Evolutionary conservation across 2,113 vertebrate genomes (phyloP).

Genomic region (Orcinus orca): DNA sequence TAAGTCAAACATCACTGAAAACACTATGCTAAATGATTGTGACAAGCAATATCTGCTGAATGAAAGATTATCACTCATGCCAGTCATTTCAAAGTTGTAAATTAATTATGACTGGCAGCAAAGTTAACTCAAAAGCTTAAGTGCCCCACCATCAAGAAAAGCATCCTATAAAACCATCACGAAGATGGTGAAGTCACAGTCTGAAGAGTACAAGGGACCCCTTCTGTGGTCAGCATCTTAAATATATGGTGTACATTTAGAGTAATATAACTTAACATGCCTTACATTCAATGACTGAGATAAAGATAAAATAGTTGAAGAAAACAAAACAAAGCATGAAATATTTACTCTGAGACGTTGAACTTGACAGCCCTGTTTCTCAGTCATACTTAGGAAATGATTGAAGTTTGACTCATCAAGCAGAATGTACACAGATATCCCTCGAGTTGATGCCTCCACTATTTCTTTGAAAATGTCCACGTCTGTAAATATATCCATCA

Average conservation of each 20-base stretch:
- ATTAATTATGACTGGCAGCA: not conserved
- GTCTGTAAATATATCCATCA: conserved; percentile 97
- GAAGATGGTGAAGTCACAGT: not conserved
- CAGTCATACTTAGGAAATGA: conserved; percentile 92
- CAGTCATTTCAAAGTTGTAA: not conserved
- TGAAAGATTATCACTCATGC: not conserved
- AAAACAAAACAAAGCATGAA: not conserved
- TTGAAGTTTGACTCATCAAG: conserved; percentile 90
- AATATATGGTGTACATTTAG: not conserved
- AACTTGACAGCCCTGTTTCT: conserved; percentile 92
- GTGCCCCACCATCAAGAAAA: not conserved
- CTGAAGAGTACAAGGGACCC: not conserved
- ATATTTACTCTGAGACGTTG: conserved; percentile 94
- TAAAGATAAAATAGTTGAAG: not conserved
- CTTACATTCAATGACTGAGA: not conserved
- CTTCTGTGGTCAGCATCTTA: not conserved
- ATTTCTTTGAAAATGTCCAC: conserved; percentile 96
- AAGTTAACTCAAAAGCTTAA: not conserved
- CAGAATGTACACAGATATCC: conserved; percentile 92
- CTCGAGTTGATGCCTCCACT: conserved; percentile 91
- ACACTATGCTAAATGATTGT: not conserved
- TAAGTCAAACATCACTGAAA: not conserved
- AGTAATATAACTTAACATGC: not conserved
- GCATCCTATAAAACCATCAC: not conserved
- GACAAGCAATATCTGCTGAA: not conserved